Conservation (phyloP, 2,888 invertebrate species). For the Noctua fimbriata region DNA sequence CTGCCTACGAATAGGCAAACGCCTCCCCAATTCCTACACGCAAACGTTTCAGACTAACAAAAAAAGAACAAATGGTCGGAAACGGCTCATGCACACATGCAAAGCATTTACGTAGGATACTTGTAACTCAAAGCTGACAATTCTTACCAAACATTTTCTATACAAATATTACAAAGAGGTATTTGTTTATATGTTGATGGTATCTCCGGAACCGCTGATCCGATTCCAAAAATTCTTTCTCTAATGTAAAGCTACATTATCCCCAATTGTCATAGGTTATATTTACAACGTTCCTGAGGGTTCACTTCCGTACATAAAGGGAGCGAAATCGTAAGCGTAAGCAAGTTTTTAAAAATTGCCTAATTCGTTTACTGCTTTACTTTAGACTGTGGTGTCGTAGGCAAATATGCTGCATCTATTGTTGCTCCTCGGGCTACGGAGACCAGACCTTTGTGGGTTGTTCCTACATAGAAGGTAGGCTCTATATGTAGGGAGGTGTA, state of each 20-base stretch:
- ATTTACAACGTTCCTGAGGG: neutral
- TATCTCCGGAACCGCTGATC: neutral
- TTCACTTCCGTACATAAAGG: neutral
- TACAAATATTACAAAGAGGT: neutral
- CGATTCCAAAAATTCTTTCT: neutral
- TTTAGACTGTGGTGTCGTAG: neutral
- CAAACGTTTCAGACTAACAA: neutral
- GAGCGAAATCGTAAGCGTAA: too few relatives aligned
- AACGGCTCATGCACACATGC: neutral
- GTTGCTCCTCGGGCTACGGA: constrained; percentile 21
- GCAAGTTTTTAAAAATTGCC: neutral
- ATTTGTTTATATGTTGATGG: neutral
- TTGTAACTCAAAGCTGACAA: neutral
- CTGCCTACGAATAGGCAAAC: too few relatives aligned
- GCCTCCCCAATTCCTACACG: too few relatives aligned
- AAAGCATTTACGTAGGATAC: neutral
- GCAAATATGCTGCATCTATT: constrained; percentile 57
- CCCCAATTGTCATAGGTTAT: neutral
- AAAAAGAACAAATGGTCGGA: neutral
- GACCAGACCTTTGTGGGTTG: constrained; percentile 15
- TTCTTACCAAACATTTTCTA: neutral
- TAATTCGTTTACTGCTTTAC: neutral
- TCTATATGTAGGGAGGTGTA: neutral
- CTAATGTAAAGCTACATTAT: neutral
- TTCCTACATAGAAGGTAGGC: neutral